phyloP scores from a whole-genome alignment of 1,140 invertebrate genomes.

The Aradophagus sp. region DNA sequence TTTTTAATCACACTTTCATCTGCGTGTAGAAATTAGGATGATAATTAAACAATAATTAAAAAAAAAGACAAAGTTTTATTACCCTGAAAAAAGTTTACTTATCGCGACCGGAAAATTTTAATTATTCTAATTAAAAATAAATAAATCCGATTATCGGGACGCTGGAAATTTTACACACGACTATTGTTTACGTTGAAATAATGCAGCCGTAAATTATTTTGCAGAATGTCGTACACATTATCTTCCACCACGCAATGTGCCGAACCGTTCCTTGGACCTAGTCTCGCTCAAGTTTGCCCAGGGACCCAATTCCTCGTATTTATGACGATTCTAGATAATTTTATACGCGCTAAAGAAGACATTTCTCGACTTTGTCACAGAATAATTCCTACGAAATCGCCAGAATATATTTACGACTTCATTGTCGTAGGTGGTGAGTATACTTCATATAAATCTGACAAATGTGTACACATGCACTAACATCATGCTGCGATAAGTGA shows the following conservation, averaged over 20 bases:
- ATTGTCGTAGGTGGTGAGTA: slow-evolving; percentile 77
- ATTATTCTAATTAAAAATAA: background rate
- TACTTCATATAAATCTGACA: background rate
- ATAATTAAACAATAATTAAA: too few relatives aligned
- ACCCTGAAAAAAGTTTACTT: too few relatives aligned
- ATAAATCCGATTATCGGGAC: too few relatives aligned
- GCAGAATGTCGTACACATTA: slow-evolving; percentile 66
- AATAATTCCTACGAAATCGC: slow-evolving; percentile 64
- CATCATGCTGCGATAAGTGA: too few relatives aligned
- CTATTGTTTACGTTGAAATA: too few relatives aligned
- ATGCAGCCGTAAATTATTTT: slow-evolving; percentile 21
- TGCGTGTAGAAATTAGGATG: too few relatives aligned
- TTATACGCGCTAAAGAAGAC: slow-evolving; percentile 72
- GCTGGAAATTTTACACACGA: too few relatives aligned
- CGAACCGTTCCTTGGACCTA: slow-evolving; percentile 71
- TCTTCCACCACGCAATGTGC: slow-evolving; percentile 53
- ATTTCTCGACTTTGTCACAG: slow-evolving; percentile 75
- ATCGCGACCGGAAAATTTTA: too few relatives aligned
- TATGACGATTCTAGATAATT: slow-evolving; percentile 77
- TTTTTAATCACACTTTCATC: too few relatives aligned
- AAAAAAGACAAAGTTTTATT: too few relatives aligned
- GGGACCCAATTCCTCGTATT: slow-evolving; percentile 75
- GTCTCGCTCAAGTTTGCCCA: slow-evolving; percentile 73
- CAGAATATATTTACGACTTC: slow-evolving; percentile 76
- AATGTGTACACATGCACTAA: too few relatives aligned